Conservation (phyloP, 2,797 vertebrate genomes). For the Poeciliopsis paucimaculata region DNA sequence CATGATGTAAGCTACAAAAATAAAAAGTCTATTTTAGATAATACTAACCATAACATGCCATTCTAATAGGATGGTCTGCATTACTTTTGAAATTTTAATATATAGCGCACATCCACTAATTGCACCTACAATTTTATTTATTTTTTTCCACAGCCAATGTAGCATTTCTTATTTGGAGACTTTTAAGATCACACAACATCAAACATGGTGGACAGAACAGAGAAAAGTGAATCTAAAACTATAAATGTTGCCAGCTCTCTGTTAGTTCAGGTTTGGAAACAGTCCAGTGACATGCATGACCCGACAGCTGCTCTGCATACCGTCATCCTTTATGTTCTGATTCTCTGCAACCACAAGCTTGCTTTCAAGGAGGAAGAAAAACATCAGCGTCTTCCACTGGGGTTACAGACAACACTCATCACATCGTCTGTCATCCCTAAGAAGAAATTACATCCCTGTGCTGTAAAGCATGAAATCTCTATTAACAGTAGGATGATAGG, state of each 20-base stretch:
- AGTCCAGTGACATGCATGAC: constrained; percentile 40
- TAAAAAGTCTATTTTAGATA: too few relatives aligned
- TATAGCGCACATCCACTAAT: too few relatives aligned
- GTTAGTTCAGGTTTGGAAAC: constrained; percentile 14
- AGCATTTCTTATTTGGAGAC: too few relatives aligned
- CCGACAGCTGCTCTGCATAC: constrained; percentile 63
- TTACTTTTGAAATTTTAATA: too few relatives aligned
- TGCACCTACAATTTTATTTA: too few relatives aligned
- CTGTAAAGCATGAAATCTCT: constrained; percentile 50
- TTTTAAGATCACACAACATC: background rate
- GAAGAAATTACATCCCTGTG: constrained; percentile 51
- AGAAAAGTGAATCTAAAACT: background rate
- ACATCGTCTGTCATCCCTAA: constrained; percentile 49
- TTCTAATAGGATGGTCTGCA: too few relatives aligned
- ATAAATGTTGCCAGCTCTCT: background rate
- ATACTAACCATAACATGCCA: too few relatives aligned
- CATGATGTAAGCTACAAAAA: too few relatives aligned
- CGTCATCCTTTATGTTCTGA: constrained; percentile 38
- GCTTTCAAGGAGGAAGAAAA: constrained; percentile 28
- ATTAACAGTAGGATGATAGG: constrained; percentile 46
- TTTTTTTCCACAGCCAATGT: too few relatives aligned
- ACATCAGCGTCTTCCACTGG: constrained; percentile 44
- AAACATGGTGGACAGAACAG: background rate
- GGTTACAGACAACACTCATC: constrained; percentile 39
- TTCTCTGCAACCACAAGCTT: constrained; percentile 21